Base-by-base conservation (phyloP, 2,113 vertebrate genomes). In the Paratilapia polleni region DNA sequence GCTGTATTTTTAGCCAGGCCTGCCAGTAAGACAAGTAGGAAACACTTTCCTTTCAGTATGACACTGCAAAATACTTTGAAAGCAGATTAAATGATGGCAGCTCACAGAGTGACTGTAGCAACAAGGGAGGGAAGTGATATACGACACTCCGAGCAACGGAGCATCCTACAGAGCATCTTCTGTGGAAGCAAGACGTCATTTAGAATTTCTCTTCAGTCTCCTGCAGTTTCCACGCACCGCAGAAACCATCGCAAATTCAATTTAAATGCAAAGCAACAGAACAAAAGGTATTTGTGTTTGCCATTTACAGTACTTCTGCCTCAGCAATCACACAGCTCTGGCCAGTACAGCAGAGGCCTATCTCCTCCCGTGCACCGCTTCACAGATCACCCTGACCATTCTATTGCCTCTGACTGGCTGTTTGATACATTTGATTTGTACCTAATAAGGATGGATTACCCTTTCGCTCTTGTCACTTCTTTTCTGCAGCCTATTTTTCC, bases 201-300 rank as follows among this genome's bases (percentile, higher is more conserved):
- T 87, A 36, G 31, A 87, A 85, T 89, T 60, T 78, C 77, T 87
- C 34, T 66, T n/a, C 83, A 19, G 77, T 85, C 78, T 28, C 24
- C 34, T 52, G 73, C 81, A 38, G 89, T 90, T 82, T 88, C 84
- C 64, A 83, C 34, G 58, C 80, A 19, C 47, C 62, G 9, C 59
- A 47, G 88, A 79, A 77, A 78, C 34, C 11, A 28, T 49, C 4
- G 22, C 57, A 81, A 79, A 92, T 95, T 92, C 91, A 93, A 94
- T 95, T 94, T 94, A 94, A 95, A 95, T 94, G 94, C 90, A 95
- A 94, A 94, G 91, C 88, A 88, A 92, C 75, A 66, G 57, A 74
- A 58, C 62, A 60, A 87, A 80, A 81, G 24, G 26, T 82, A 58
- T 92, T 91, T 92, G 86, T 86, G 84, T 93, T 90, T 82, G 56